Evolutionary conservation across 2,888 invertebrate species (phyloP), one percentile per base, ranked within the genome.

Genomic region (Arge pagana): DNA sequence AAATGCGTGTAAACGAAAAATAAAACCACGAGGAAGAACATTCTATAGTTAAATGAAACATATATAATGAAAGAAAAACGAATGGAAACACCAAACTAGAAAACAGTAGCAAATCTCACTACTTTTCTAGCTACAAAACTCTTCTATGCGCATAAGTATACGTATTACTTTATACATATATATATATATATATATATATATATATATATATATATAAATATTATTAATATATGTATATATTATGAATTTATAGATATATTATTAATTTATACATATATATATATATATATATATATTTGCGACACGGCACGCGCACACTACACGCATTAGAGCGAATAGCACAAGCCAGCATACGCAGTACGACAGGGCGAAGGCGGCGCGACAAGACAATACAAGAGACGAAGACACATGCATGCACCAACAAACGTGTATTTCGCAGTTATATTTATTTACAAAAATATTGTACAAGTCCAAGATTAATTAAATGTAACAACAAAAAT

Each of bases 391-490:
- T 58, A 66, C 62, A 61, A 65, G 54, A 64, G 62, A 60, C 66
- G 56, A 51, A 71, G 70, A 68, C 70, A 70, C 75, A 76, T 76
- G 75, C 75, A 74, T 66, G 75, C 75, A 74, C 66, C 71, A 63
- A 68, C 62, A 66, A 64, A 68, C 59, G 57, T 45, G 45, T 45
- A 33, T 45, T 33, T 37, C 15, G 40, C 26, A 24, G 24, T 40
- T 69, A 63, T 64, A 63, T 64, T 74, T 73, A 71, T 72, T 72
- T 71, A 71, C 69, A 70, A 57, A 52, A 53, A 50, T 67, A 68
- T 66, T 53, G 55, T 70, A 70, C 67, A 70, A 63, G 64, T 33
- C 18, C 45, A 33, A 45, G 33, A 45, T 23, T 45, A 45, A 33
- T 18, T 33, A 21, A 16, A 45, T n/a, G 8, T 33, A 31, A 23